These are phyloP conservation scores for Heliconius hewitsoni DNA, from an alignment of 1,140 invertebrate genomes.

Conservation along the genomic window DNA sequence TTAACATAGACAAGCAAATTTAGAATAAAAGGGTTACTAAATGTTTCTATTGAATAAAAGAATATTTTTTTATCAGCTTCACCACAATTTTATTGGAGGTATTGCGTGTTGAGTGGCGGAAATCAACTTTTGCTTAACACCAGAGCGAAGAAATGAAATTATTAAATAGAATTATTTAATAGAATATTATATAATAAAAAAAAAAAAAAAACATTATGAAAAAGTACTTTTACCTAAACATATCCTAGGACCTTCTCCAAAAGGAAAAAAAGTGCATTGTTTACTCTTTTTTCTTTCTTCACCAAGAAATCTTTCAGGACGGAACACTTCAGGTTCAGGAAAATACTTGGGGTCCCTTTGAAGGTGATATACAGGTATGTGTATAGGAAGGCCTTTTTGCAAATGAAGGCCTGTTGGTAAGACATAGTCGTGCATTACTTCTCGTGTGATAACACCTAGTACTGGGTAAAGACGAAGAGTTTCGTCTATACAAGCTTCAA, in stretches of 20 bases:
- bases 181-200: too few relatives aligned
- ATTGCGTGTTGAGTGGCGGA: neutral
- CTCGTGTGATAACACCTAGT: conserved; percentile 41
- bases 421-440: conserved; percentile 41
- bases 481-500: conserved; percentile 43
- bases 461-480: conserved; percentile 45
- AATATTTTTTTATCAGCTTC: too few relatives aligned
- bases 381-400: conserved; percentile 48
- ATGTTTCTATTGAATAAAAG: too few relatives aligned
- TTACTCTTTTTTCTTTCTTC: conserved; percentile 61
- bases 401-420: conserved; percentile 46
- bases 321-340: conserved; percentile 68
- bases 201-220: neutral
- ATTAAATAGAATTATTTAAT: too few relatives aligned
- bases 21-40: too few relatives aligned
- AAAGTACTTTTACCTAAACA: conserved; percentile 77
- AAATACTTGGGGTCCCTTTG: conserved; percentile 52
- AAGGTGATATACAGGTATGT: conserved; percentile 50
- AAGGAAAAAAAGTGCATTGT: conserved; percentile 76
- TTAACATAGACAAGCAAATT: too few relatives aligned
- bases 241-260: conserved; percentile 82
- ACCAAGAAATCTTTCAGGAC: conserved; percentile 70
- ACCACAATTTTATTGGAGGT: neutral
- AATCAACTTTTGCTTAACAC: neutral
- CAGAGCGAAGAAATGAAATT: too few relatives aligned